Conservation (phyloP, 2,888 invertebrate genomes). For the Tachina grossa region DNA sequence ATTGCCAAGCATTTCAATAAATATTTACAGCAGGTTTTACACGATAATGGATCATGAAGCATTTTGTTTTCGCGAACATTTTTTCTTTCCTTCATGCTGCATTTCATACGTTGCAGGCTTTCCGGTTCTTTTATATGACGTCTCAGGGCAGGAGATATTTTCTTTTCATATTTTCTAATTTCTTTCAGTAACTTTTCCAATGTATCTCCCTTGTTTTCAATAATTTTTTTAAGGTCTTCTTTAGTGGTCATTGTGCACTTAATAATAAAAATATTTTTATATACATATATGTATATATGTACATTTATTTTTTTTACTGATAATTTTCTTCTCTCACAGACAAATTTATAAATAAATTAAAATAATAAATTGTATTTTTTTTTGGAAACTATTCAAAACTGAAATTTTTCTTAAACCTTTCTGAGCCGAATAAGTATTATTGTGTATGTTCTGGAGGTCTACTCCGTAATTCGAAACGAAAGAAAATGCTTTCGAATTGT, state of each 20-base stretch:
- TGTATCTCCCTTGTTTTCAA: constrained; percentile 21
- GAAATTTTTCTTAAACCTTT: neutral
- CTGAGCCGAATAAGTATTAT: too few relatives aligned
- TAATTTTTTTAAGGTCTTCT: constrained; percentile 23
- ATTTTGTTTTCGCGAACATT: neutral
- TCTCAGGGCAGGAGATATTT: constrained; percentile 5
- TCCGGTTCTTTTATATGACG: constrained; percentile 1
- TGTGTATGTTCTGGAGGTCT: too few relatives aligned
- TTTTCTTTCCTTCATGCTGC: neutral
- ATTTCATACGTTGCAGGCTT: constrained; percentile 4
- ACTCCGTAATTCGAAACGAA: too few relatives aligned
- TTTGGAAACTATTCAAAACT: neutral
- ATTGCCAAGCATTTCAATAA: constrained; percentile 31
- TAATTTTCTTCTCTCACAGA: constrained; percentile 8
- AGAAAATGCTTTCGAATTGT: too few relatives aligned
- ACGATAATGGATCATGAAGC: constrained; percentile 10
- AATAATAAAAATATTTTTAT: neutral
- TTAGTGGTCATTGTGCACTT: neutral
- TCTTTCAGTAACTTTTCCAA: constrained; percentile 35
- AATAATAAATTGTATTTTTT: neutral
- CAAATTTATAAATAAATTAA: constrained; percentile 3
- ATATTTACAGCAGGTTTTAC: constrained; percentile 35
- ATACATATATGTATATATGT: too few relatives aligned
- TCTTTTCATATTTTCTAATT: constrained; percentile 30
- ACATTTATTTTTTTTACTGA: neutral